Evolutionary conservation across 1,140 invertebrate species (phyloP).

Genomic region (Drosophila kepulauana): DNA sequence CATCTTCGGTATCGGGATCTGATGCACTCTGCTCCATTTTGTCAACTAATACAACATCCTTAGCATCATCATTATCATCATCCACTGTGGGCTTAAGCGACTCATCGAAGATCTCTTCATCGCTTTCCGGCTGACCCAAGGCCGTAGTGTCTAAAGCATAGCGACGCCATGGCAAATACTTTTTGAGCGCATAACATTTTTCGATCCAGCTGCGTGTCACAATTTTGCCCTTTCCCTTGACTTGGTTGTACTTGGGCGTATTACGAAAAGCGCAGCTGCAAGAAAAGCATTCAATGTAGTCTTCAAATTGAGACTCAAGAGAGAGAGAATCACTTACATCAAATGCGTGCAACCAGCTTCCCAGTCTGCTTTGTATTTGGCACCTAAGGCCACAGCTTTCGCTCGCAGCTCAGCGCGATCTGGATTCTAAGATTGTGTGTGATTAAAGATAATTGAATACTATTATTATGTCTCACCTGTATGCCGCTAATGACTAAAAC

Average conservation of each 20-base stretch:
- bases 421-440: slow-evolving; percentile 88
- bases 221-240: slow-evolving; percentile 89
- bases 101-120: slow-evolving; percentile 86
- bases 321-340: slow-evolving; percentile 41
- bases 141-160: slow-evolving; percentile 87
- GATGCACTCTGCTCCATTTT: slow-evolving; percentile 1
- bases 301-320: background rate
- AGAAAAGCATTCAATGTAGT: slow-evolving; percentile 10
- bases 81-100: slow-evolving; percentile 49
- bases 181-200: slow-evolving; percentile 88
- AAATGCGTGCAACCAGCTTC: slow-evolving; percentile 63
- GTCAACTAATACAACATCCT: background rate
- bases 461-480: slow-evolving; percentile 60
- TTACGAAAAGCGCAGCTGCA: slow-evolving; percentile 94
- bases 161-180: slow-evolving; percentile 90
- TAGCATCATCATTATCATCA: slow-evolving; percentile 12
- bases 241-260: slow-evolving; percentile 94
- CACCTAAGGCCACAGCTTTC: slow-evolving; percentile 91
- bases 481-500: slow-evolving; percentile 94
- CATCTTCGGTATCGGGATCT: slow-evolving; percentile 86
- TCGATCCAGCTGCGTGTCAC: slow-evolving; percentile 92
- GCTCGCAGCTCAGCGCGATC: slow-evolving; percentile 89
- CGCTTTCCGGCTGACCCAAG: slow-evolving; percentile 85
- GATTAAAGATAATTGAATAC: no score
- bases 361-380: slow-evolving; percentile 87